Evolutionary conservation across 2,888 invertebrate genomes (phyloP).

Genomic region (Hedya salicella): DNA sequence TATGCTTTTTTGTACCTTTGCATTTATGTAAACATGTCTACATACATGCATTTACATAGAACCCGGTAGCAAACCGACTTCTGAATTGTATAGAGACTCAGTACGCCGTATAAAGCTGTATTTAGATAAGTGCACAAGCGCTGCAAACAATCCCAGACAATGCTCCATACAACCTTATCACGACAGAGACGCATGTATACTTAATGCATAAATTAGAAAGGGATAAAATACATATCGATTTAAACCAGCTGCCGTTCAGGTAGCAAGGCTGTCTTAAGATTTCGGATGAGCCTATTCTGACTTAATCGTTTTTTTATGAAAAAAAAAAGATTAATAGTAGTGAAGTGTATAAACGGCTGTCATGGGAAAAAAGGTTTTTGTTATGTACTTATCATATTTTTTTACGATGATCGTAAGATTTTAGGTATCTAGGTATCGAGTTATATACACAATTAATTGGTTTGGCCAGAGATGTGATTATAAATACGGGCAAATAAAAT

Average conservation of each 20-base stretch:
- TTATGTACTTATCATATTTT: conserved; percentile 3
- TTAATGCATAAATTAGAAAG: conserved; percentile 50
- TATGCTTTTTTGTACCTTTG: too few species aligned
- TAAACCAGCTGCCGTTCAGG: conserved; percentile 79
- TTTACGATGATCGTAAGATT: neutral
- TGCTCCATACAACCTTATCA: conserved; percentile 54
- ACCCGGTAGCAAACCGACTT: conserved; percentile 15
- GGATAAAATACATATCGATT: conserved; percentile 67
- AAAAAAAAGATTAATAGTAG: conserved; percentile 39
- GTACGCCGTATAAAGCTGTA: conserved; percentile 38
- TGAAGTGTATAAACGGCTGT: conserved; percentile 33
- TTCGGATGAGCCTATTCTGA: conserved; percentile 66
- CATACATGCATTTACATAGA: too few species aligned
- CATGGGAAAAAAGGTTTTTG: conserved; percentile 20
- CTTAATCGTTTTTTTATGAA: conserved; percentile 55
- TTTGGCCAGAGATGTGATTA: too few species aligned
- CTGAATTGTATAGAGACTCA: conserved; percentile 20
- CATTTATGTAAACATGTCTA: too few species aligned
- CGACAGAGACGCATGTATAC: conserved; percentile 55
- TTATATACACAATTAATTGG: too few species aligned
- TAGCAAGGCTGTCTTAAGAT: conserved; percentile 64
- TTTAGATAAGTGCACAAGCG: conserved; percentile 42
- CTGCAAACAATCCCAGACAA: conserved; percentile 37
- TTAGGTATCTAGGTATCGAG: too few species aligned
- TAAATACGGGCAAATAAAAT: too few species aligned